Percentiles rank a stretch among this genome's conserved stretches.
Evolutionary conservation across 2,888 invertebrate species (phyloP).

Genomic region (Ganaspis brasiliensis): DNA sequence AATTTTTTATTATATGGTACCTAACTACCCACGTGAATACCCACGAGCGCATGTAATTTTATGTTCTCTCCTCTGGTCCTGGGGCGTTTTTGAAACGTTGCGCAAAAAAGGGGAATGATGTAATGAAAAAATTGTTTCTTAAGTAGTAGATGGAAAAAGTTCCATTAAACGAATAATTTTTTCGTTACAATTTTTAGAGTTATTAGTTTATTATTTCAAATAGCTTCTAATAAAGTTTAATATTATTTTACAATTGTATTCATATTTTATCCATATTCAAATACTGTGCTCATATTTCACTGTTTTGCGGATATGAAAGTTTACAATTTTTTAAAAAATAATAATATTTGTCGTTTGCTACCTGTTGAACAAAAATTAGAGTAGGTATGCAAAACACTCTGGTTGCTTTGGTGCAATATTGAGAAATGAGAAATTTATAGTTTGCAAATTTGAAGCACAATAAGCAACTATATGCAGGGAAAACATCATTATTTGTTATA

Average conservation of each 20-base stretch:
- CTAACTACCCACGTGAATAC: slow-evolving; percentile 21
- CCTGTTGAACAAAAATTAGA: no score
- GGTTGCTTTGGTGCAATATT: not conserved
- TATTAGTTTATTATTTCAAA: no score
- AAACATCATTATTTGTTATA: not conserved
- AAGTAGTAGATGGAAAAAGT: not conserved
- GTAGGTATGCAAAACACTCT: no score
- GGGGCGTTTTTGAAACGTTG: slow-evolving; percentile 13
- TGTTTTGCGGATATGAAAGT: no score
- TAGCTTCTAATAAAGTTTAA: no score
- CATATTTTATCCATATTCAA: no score
- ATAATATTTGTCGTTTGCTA: no score
- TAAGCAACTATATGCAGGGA: slow-evolving; percentile 3
- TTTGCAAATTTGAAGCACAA: not conserved
- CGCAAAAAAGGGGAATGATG: not conserved
- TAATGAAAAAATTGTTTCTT: not conserved
- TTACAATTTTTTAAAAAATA: no score
- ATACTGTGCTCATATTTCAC: no score
- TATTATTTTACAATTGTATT: no score
- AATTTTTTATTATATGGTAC: slow-evolving; percentile 19
- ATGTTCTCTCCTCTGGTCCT: not conserved
- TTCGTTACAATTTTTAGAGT: no score
- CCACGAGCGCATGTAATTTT: slow-evolving; percentile 11
- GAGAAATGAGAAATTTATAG: not conserved
- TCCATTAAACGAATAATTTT: no score